Conservation (phyloP, 2,113 vertebrate species). For the Lampris megalopsis region DNA sequence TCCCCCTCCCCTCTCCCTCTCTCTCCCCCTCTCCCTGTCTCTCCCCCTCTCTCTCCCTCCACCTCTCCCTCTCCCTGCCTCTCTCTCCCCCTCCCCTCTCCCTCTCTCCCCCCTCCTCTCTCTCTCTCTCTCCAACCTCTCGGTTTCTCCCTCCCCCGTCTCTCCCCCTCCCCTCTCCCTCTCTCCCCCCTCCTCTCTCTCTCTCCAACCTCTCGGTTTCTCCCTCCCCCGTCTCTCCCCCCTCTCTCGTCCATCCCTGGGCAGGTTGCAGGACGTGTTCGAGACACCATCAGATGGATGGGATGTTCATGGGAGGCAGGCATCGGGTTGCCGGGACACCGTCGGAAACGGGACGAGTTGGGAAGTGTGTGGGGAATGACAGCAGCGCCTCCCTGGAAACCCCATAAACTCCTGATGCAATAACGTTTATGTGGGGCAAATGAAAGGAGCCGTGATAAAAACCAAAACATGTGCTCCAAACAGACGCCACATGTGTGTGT, state of each 20-base stretch:
- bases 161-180: no score
- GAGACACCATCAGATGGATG: slow-evolving; percentile 74
- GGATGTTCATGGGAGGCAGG: slow-evolving; percentile 52
- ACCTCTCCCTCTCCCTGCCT: background rate
- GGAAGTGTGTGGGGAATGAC: slow-evolving; percentile 55
- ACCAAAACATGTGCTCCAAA: slow-evolving; percentile 61
- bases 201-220: no score
- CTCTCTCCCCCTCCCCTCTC: no score
- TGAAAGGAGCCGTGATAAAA: slow-evolving; percentile 61
- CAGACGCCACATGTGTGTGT: slow-evolving; percentile 2
- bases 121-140: no score
- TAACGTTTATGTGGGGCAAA: slow-evolving; percentile 53
- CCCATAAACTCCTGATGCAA: slow-evolving; percentile 61
- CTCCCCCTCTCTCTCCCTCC: background rate
- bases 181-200: no score
- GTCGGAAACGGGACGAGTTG: slow-evolving; percentile 62
- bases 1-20: no score
- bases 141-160: no score
- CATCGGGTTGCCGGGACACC: slow-evolving; percentile 46
- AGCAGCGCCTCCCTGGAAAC: slow-evolving; percentile 49
- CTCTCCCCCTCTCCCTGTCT: no score
- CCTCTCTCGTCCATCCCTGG: slow-evolving; percentile 11
- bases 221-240: no score
- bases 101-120: no score
- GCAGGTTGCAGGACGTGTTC: slow-evolving; percentile 58